These are phyloP conservation scores for Hiodon tergisus DNA, from an alignment of 2,113 vertebrate genomes.

Conservation along the genomic window DNA sequence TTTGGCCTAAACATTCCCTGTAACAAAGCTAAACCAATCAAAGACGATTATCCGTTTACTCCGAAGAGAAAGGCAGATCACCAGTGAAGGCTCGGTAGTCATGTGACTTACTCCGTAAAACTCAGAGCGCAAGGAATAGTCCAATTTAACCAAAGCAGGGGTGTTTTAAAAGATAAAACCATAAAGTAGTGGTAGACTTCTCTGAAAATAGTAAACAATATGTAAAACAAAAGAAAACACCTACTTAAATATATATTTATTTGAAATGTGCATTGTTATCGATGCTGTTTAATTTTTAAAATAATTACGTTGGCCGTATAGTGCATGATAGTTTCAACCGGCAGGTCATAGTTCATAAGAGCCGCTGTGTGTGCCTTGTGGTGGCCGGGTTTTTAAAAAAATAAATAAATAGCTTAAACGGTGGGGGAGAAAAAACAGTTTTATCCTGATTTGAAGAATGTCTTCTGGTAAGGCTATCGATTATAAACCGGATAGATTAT, in stretches of 20 bases:
- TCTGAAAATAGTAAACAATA: too few species aligned
- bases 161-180: slow-evolving; percentile 5
- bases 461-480: slow-evolving; percentile 56
- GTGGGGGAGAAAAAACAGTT: slow-evolving; percentile 20
- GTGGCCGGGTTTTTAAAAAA: slow-evolving; percentile 44
- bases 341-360: slow-evolving; percentile 44
- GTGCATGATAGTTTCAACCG: slow-evolving; percentile 16
- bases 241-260: neutral
- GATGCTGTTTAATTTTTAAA: neutral
- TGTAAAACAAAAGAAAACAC: too few species aligned
- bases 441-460: slow-evolving; percentile 50
- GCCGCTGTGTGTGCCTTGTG: slow-evolving; percentile 39
- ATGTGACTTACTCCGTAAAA: slow-evolving; percentile 9
- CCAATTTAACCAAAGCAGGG: slow-evolving; percentile 22
- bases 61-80: too few species aligned
- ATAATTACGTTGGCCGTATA: neutral
- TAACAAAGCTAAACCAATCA: neutral
- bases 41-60: neutral
- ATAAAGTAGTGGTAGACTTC: too few species aligned
- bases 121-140: slow-evolving; percentile 22
- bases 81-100: neutral
- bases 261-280: too few species aligned
- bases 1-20: too few species aligned
- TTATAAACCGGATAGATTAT: neutral
- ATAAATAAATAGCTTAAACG: slow-evolving; percentile 14